phyloP scores from a whole-genome alignment of 1,140 invertebrate genomes.

The Tetramorium alpestre region DNA sequence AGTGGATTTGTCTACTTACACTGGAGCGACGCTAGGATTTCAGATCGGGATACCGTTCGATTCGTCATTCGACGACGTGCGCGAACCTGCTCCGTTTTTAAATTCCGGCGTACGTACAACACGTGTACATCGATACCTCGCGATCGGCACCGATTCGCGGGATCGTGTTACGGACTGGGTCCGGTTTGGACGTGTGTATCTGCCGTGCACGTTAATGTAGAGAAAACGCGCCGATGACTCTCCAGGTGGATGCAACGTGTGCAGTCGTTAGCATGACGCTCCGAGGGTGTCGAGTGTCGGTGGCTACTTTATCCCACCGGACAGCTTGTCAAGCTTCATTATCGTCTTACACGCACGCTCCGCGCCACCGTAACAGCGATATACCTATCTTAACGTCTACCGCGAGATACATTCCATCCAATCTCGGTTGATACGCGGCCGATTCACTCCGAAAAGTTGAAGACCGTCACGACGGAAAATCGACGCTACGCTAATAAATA shows the following conservation, averaged over 20 bases:
- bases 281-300: conserved; percentile 81
- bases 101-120: conserved; percentile 55
- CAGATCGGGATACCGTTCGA: conserved; percentile 70
- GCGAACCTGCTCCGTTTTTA: conserved; percentile 75
- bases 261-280: conserved; percentile 71
- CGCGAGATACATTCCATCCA: conserved; percentile 69
- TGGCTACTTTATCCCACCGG: conserved; percentile 81
- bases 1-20: conserved; percentile 22
- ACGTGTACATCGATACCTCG: conserved; percentile 74
- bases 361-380: conserved; percentile 64
- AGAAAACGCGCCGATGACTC: conserved; percentile 74
- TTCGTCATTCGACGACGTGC: conserved; percentile 64
- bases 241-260: conserved; percentile 58
- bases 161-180: conserved; percentile 63
- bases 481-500: background rate
- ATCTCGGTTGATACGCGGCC: conserved; percentile 17
- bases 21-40: conserved; percentile 68
- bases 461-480: background rate
- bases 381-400: conserved; percentile 42
- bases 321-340: conserved; percentile 84
- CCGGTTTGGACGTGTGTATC: conserved; percentile 70
- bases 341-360: conserved; percentile 82
- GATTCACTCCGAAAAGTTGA: background rate
- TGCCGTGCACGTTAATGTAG: conserved; percentile 72
- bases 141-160: conserved; percentile 65